Evolutionary conservation across 2,797 vertebrate species (phyloP), one percentile per base, ranked within the genome.

Genomic region (Anniella stebbinsi): DNA sequence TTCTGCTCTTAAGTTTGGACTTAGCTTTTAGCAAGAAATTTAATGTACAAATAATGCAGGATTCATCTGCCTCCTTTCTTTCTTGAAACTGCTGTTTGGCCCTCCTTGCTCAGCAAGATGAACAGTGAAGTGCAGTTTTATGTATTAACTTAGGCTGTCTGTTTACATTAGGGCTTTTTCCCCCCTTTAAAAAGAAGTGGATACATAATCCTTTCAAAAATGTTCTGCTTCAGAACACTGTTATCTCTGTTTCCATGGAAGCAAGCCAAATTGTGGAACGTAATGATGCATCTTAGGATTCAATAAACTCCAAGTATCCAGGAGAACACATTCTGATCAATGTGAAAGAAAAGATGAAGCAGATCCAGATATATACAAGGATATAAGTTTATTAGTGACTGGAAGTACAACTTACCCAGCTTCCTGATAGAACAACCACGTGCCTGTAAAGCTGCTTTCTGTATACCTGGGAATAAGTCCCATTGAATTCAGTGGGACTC

Each of bases 61-160:
- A 90, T 93, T 92, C 23, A 10, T 78, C 28, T 93, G 18, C 41
- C 87, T 87, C n/a, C 17, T 92, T 80, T 86, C 45, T 1, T 91
- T 78, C 67, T 89, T 48, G 83, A 38, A 92, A 90, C 6, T 33
- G 82, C 33, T 23, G 11, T 84, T 95, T 92, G 4, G 10, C 66
- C 78, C 6, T 93, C 91, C 48, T 93, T 88, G 36, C 91, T 84
- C 84, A 94, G 67, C 93, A 94, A 92, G 38, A 78, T 94, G 80
- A 94, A 94, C 60, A 88, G n/a, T 70, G 81, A 86, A 92, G 33
- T 92, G 76, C 54, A 92, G 6, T 92, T 94, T 95, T 87, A 76
- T 95, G 28, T 93, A 88, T 89, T 73, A 94, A 91, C 66, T 94
- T 80, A 92, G 69, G 83, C 6, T 93, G 9, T 80, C 10, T 51